Conservation (phyloP, 2,113 vertebrate genomes). For the Eupsittula cactorum region DNA sequence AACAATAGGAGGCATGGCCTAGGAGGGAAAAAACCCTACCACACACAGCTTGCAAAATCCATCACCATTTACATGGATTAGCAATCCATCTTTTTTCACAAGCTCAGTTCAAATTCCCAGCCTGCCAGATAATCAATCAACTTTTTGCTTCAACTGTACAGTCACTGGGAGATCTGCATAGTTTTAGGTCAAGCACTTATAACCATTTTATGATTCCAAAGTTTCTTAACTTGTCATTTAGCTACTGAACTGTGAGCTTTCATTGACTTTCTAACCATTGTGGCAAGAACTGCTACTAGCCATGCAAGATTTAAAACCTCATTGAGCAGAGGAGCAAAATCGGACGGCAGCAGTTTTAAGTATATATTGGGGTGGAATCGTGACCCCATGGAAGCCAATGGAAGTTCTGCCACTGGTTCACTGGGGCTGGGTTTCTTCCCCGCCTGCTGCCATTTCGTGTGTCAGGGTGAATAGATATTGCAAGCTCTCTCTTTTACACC, state of each 20-base stretch:
- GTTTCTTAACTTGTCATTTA: constrained; percentile 65
- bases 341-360: background rate
- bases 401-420: background rate
- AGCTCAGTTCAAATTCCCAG: constrained; percentile 21
- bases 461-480: background rate
- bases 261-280: constrained; percentile 58
- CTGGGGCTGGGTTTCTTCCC: background rate
- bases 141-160: constrained; percentile 34
- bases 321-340: constrained; percentile 33
- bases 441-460: background rate
- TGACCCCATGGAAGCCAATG: constrained; percentile 14
- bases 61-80: constrained; percentile 1
- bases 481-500: background rate
- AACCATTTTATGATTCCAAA: constrained; percentile 54
- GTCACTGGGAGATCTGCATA: constrained; percentile 23
- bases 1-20: background rate
- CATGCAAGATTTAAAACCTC: constrained; percentile 61
- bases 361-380: background rate
- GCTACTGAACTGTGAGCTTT: constrained; percentile 64
- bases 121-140: constrained; percentile 41
- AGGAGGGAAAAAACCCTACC: background rate
- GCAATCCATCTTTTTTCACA: background rate
- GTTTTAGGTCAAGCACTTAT: constrained; percentile 62
- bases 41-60: background rate
- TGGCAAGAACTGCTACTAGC: constrained; percentile 29